phyloP scores from a whole-genome alignment of 2,888 invertebrate species.

The Diaprepes abbreviatus region DNA sequence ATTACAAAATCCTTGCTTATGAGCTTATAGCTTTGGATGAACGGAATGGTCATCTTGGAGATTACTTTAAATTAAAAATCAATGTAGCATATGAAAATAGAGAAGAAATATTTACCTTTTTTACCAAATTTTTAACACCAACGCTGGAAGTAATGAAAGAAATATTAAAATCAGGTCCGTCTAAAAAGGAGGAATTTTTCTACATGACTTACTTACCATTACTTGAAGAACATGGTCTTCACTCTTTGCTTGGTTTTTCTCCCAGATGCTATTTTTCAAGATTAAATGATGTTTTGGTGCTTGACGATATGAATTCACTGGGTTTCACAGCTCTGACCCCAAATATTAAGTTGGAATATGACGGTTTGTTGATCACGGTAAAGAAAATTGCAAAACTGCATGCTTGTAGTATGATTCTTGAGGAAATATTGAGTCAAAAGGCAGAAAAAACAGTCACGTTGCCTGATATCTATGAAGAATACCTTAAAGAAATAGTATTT shows the following conservation, averaged over 20 bases:
- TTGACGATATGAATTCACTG: slow-evolving; percentile 62
- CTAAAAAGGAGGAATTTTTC: slow-evolving; percentile 60
- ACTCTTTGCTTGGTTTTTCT: slow-evolving; percentile 54
- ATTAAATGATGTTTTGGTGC: slow-evolving; percentile 60
- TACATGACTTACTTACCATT: slow-evolving; percentile 64
- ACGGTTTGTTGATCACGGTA: slow-evolving; percentile 52
- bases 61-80: slow-evolving; percentile 56
- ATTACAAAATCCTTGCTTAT: slow-evolving; percentile 52
- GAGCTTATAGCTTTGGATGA: slow-evolving; percentile 49
- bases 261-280: slow-evolving; percentile 63
- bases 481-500: not conserved
- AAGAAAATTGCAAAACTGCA: slow-evolving; percentile 59
- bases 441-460: not conserved
- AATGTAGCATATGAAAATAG: not conserved
- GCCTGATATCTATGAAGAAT: not conserved
- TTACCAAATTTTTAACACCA: slow-evolving; percentile 35
- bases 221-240: slow-evolving; percentile 58
- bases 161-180: slow-evolving; percentile 46
- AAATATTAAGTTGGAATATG: slow-evolving; percentile 44
- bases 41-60: slow-evolving; percentile 57
- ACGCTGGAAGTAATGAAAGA: slow-evolving; percentile 46
- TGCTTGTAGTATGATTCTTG: slow-evolving; percentile 60
- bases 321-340: slow-evolving; percentile 43
- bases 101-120: slow-evolving; percentile 2
- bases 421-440: slow-evolving; percentile 51